Base-by-base conservation (phyloP, 2,113 vertebrate species). In the Oreochromis spilurus region DNA sequence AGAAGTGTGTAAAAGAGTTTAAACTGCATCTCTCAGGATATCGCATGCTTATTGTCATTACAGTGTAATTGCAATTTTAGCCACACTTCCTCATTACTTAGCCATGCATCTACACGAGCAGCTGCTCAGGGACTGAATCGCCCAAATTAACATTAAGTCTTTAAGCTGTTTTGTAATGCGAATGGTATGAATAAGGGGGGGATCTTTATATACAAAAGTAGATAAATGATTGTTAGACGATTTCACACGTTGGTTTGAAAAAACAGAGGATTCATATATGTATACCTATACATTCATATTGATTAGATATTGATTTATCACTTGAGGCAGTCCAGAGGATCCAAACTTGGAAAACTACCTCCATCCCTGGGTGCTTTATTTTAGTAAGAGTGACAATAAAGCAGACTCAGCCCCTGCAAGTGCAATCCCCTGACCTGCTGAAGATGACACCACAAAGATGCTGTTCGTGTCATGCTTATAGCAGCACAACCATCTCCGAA, bases 401-500 rank as follows among this genome's bases (percentile, higher is more conserved):
- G 67, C 83, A 52, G 85, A 89, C 87, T 93, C 87, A 79, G 86
- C 82, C 82, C 80, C 82, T 7, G 55, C 29, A 81, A 40, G 87
- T 87, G 89, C 95, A 96, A 96, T 96, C 92, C 93, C 85, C 93
- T 94, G 92, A 95, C 88, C 93, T 92, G 87, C 89, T 84, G 82
- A 93, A 93, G 78, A 91, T 83, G 91, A 89, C 90, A 89, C 90
- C 88, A 91, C 90, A 92, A 50, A 93, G 92, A 95, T 93, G 84
- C 90, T 79, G 92, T 89, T 91, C 88, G 87, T 90, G 84, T 91
- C 91, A 8, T 89, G 89, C 86, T 26, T 67, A 83, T 19, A 84
- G 48, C 83, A 79, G 79, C 79, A 55, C 85, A 78, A 81, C 34
- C 62, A 45, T 54, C 43, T 19, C 55, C 3, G 17, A 52, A 77